Evolutionary conservation across 2,888 invertebrate species (phyloP).

Genomic region (Pachliopta kotzebuea): DNA sequence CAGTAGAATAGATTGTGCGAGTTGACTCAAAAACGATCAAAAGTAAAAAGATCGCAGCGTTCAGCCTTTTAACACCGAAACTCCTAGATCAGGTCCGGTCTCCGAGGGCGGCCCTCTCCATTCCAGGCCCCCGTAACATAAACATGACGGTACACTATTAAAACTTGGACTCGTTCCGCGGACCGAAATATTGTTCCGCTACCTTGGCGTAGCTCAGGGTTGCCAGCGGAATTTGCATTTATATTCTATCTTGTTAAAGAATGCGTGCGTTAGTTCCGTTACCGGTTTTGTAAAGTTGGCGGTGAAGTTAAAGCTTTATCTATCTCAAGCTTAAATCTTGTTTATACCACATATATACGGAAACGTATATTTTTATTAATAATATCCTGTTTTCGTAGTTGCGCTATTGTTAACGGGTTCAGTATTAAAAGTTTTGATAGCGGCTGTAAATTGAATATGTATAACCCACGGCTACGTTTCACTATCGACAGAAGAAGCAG

Average conservation of each 20-base stretch:
- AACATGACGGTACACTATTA: conserved; percentile 78
- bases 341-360: conserved; percentile 14
- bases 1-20: no score
- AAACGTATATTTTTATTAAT: conserved; percentile 27
- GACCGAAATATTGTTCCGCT: conserved; percentile 79
- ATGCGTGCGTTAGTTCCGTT: conserved; percentile 39
- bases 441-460: no score
- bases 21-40: conserved; percentile 19
- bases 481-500: no score
- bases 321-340: conserved; percentile 20
- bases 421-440: no score
- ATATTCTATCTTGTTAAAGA: conserved; percentile 59
- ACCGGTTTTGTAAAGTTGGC: conserved; percentile 38
- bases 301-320: conserved; percentile 28
- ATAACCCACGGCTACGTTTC: no score
- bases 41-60: conserved; percentile 26
- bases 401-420: not conserved
- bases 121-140: conserved; percentile 67
- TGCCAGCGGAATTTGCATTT: conserved; percentile 69
- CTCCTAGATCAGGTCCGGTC: conserved; percentile 36
- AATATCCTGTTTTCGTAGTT: conserved; percentile 20
- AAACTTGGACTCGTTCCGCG: conserved; percentile 79
- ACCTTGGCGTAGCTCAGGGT: conserved; percentile 71
- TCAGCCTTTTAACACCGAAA: conserved; percentile 39
- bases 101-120: conserved; percentile 45